Conservation (phyloP, 2,113 vertebrate species). For the Ivindomyrus marchei region DNA sequence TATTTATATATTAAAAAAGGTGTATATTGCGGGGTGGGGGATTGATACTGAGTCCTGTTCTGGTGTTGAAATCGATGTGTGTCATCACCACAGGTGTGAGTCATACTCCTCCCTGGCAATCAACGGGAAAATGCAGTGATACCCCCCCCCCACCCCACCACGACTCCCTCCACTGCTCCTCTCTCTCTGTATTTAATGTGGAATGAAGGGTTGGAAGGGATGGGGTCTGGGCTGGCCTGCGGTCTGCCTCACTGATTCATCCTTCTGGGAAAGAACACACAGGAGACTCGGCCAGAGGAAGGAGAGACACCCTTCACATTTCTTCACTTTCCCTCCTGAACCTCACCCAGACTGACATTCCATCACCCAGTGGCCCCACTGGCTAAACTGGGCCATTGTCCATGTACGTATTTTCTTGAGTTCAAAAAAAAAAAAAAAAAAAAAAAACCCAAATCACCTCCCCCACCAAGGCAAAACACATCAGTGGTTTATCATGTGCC, state of each 20-base stretch:
- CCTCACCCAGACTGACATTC: background rate
- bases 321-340: constrained; percentile 18
- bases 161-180: background rate
- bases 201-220: constrained; percentile 45
- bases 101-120: constrained; percentile 26
- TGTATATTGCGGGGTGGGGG: background rate
- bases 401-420: background rate
- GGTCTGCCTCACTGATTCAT: constrained; percentile 55
- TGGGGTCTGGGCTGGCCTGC: constrained; percentile 42
- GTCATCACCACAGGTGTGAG: constrained; percentile 37
- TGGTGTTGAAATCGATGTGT: constrained; percentile 25
- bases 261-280: constrained; percentile 52
- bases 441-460: background rate
- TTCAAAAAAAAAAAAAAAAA: background rate
- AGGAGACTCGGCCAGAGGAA: constrained; percentile 26
- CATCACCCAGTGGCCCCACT: background rate
- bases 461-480: background rate
- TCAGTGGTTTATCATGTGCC: background rate
- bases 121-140: background rate
- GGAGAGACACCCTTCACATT: constrained; percentile 28
- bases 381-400: background rate
- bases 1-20: background rate
- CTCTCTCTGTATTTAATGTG: constrained; percentile 26
- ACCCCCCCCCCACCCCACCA: background rate
- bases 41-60: background rate